A percentile compares a stretch with the other conserved stretches of the same genome.
phyloP scores from a whole-genome alignment of 1,140 invertebrate species.

The Cecropterus lyciades region DNA sequence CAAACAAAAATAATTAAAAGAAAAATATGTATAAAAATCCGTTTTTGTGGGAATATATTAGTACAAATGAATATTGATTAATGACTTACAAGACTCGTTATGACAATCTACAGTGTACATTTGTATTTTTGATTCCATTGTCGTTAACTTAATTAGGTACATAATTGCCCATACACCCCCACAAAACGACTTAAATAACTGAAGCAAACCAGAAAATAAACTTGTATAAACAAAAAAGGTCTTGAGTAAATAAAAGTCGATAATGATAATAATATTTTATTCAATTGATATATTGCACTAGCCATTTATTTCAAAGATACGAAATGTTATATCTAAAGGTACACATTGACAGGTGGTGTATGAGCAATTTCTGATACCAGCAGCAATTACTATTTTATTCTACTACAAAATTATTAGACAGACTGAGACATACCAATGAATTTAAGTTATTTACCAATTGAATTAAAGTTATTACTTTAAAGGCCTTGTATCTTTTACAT shows the following conservation, averaged over 20 bases:
- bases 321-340: conserved; percentile 60
- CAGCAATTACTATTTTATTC: conserved; percentile 24
- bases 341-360: conserved; percentile 78
- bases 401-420: conserved; percentile 20
- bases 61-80: conserved; percentile 41
- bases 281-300: conserved; percentile 72
- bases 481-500: conserved; percentile 12
- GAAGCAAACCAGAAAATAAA: conserved; percentile 66
- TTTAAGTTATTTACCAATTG: conserved; percentile 7
- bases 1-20: conserved; percentile 42
- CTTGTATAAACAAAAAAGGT: conserved; percentile 70
- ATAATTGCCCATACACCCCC: conserved; percentile 76
- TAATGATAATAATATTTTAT: conserved; percentile 67
- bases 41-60: conserved; percentile 81
- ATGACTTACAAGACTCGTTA: conserved; percentile 38
- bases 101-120: conserved; percentile 35
- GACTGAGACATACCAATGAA: conserved; percentile 16
- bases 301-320: conserved; percentile 59
- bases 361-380: conserved; percentile 74
- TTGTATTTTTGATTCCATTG: conserved; percentile 9
- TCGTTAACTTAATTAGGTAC: conserved; percentile 25
- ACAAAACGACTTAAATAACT: conserved; percentile 66
- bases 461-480: conserved; percentile 1
- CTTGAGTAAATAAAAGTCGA: conserved; percentile 77
- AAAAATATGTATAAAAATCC: conserved; percentile 46